Conservation (phyloP, 2,113 vertebrate genomes). For the Megatriorchis doriae region DNA sequence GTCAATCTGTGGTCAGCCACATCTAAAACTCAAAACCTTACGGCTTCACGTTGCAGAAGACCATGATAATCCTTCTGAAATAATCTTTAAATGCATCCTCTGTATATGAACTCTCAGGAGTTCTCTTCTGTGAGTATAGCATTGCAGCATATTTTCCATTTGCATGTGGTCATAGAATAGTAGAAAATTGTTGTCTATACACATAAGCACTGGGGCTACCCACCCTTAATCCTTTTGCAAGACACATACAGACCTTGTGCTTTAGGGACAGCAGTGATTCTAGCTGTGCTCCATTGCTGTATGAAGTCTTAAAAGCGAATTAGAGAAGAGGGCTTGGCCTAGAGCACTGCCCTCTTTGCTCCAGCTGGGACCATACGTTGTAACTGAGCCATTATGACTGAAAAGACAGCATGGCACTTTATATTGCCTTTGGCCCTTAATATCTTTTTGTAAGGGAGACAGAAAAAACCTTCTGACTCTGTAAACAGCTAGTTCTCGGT, state of each 20-base stretch:
- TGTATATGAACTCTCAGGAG: neutral
- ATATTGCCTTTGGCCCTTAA: neutral
- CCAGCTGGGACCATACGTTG: neutral
- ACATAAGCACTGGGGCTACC: neutral
- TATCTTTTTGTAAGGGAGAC: neutral
- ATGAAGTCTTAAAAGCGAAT: neutral
- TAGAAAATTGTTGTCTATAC: neutral
- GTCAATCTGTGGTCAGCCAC: constrained; percentile 42
- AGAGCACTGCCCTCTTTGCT: neutral
- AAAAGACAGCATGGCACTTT: neutral
- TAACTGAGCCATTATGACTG: neutral
- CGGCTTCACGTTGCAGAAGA: neutral
- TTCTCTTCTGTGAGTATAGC: neutral
- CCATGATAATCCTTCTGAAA: neutral
- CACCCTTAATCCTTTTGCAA: neutral
- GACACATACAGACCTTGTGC: neutral
- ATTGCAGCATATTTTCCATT: neutral
- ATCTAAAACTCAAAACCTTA: constrained; percentile 29
- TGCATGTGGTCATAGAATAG: neutral
- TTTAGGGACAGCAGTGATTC: neutral
- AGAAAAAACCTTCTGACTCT: neutral
- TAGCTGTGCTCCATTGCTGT: neutral
- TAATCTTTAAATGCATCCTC: neutral
- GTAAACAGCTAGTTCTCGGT: neutral
- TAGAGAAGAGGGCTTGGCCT: neutral